Percentiles rank a stretch among this genome's conserved stretches.
phyloP scores from a whole-genome alignment of 2,888 invertebrate genomes.

The Protonemura montana region DNA sequence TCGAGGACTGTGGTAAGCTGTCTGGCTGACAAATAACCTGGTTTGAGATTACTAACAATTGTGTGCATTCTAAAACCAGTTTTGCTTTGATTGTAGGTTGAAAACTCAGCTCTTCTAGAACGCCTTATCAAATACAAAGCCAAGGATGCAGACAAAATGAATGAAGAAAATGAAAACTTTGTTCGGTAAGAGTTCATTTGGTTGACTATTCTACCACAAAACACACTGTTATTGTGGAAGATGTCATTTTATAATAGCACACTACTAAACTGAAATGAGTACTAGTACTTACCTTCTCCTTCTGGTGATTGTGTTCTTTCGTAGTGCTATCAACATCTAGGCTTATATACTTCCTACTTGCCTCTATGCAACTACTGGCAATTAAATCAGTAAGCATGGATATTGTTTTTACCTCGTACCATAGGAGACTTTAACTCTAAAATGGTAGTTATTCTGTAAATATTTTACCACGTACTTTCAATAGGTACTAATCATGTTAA shows the following conservation, averaged over 20 bases:
- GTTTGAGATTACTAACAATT: background rate
- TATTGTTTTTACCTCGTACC: too few species aligned
- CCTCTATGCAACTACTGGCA: too few species aligned
- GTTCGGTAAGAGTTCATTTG: conserved; percentile 69
- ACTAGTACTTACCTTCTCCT: background rate
- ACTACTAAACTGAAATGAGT: background rate
- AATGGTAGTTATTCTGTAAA: background rate
- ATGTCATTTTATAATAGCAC: background rate
- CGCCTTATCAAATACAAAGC: conserved; percentile 91
- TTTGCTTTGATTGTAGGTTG: conserved; percentile 71
- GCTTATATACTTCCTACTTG: too few species aligned
- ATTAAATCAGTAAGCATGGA: too few species aligned
- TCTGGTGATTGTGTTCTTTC: too few species aligned
- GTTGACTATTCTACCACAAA: background rate
- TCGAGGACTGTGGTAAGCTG: too few species aligned
- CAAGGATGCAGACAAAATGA: conserved; percentile 94
- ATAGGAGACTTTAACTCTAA: too few species aligned
- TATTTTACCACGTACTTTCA: background rate
- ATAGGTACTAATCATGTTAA: background rate
- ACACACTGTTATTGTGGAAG: background rate
- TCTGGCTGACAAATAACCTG: too few species aligned
- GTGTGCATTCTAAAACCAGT: conserved; percentile 18
- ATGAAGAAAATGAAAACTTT: conserved; percentile 95
- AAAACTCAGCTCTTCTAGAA: conserved; percentile 84
- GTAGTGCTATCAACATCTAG: too few species aligned